Percentiles rank a stretch among this genome's conserved stretches.
Conservation (phyloP, 2,113 vertebrate genomes). For the Candoia aspera region DNA sequence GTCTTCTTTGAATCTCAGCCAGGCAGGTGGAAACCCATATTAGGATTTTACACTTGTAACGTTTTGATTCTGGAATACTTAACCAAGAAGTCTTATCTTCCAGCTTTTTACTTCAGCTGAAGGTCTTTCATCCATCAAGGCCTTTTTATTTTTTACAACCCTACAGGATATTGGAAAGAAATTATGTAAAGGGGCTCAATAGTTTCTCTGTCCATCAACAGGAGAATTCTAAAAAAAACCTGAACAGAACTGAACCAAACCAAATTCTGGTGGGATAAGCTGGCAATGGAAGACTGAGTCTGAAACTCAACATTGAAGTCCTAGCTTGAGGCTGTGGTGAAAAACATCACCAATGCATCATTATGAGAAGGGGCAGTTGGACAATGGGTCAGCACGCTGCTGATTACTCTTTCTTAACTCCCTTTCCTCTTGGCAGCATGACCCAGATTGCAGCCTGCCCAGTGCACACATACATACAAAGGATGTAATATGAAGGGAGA, state of each 20-base stretch:
- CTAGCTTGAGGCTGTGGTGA: neutral
- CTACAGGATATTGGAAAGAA: neutral
- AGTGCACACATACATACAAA: neutral
- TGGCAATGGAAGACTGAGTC: neutral
- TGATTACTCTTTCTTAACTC: neutral
- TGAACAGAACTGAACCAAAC: neutral
- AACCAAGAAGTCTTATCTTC: neutral
- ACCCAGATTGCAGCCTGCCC: neutral
- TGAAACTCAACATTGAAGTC: neutral
- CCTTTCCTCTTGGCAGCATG: neutral
- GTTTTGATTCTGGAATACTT: neutral
- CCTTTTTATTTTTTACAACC: neutral
- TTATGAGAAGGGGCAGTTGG: neutral
- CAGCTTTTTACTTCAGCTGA: neutral
- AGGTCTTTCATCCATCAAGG: neutral
- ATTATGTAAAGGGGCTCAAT: neutral
- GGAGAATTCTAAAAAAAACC: neutral
- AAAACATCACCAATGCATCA: neutral
- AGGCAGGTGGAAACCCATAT: neutral
- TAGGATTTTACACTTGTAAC: neutral
- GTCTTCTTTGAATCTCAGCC: neutral
- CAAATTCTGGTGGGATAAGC: neutral
- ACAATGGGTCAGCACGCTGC: neutral
- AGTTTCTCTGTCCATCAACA: neutral
- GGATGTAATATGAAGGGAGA: neutral